Evolutionary conservation across 2,797 vertebrate species (phyloP).

Genomic region (Argyrosomus regius): DNA sequence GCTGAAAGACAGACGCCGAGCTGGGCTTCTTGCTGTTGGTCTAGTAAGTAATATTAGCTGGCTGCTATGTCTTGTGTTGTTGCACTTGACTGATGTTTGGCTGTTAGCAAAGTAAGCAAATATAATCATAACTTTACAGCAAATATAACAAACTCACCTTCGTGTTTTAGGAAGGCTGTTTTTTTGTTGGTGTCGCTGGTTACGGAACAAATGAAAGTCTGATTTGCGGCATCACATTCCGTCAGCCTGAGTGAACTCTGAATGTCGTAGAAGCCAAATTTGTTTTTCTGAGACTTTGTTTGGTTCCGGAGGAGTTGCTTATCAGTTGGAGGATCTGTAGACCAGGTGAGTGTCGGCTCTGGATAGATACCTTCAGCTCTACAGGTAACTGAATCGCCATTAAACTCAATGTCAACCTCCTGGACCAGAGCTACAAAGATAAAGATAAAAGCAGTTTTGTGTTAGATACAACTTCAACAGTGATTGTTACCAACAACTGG

Average conservation of each 20-base stretch:
- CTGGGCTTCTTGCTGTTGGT: too few relatives aligned
- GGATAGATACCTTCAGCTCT: constrained; percentile 24
- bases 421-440: constrained; percentile 20
- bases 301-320: background rate
- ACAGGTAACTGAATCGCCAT: background rate
- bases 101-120: too few relatives aligned
- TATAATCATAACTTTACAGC: too few relatives aligned
- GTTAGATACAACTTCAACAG: too few relatives aligned
- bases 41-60: too few relatives aligned
- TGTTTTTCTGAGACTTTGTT: background rate
- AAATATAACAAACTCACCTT: constrained; percentile 5
- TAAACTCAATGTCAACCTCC: constrained; percentile 7
- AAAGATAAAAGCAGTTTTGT: background rate
- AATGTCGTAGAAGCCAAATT: constrained; percentile 8
- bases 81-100: too few relatives aligned
- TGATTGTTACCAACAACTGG: too few relatives aligned
- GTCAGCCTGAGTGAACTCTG: constrained; percentile 9
- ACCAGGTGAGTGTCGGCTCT: constrained; percentile 34
- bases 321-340: constrained; percentile 9
- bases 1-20: too few relatives aligned
- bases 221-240: background rate
- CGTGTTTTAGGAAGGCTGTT: constrained; percentile 3
- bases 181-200: constrained; percentile 10
- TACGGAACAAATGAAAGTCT: constrained; percentile 19
- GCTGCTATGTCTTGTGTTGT: too few relatives aligned